Percentiles rank a stretch among this genome's conserved stretches.
These are phyloP conservation scores for Drosophila kikkawai DNA, from an alignment of 1,140 invertebrate genomes.

Conservation along the genomic window DNA sequence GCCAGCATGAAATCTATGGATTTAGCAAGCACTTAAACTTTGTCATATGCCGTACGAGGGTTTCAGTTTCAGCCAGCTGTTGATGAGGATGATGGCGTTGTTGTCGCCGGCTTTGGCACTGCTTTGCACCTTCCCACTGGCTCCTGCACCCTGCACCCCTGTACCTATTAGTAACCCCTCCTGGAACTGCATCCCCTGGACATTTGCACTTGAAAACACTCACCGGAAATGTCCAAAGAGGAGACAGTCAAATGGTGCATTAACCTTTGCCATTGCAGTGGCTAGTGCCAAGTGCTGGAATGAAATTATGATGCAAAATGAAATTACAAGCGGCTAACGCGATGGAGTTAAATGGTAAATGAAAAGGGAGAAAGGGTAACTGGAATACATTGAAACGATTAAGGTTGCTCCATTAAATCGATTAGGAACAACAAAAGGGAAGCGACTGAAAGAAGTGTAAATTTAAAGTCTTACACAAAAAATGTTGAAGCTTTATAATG, in stretches of 20 bases:
- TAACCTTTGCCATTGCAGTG: slow-evolving; percentile 67
- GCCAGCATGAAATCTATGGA: slow-evolving; percentile 83
- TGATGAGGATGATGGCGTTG: slow-evolving; percentile 49
- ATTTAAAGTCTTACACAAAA: background rate
- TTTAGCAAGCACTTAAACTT: slow-evolving; percentile 83
- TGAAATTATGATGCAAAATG: slow-evolving; percentile 42
- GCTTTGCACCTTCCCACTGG: slow-evolving; percentile 46
- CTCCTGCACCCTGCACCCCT: background rate
- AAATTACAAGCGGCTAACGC: slow-evolving; percentile 22
- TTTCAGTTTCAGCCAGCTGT: slow-evolving; percentile 13
- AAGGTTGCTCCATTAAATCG: slow-evolving; percentile 4
- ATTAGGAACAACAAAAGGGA: background rate
- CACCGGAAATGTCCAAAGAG: slow-evolving; percentile 45
- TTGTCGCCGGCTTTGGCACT: slow-evolving; percentile 51
- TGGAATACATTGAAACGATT: slow-evolving; percentile 11
- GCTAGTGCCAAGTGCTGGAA: slow-evolving; percentile 21
- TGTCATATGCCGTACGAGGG: slow-evolving; percentile 62
- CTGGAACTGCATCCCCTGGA: slow-evolving; percentile 15
- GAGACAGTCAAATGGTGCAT: slow-evolving; percentile 73
- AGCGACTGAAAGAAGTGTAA: too few species aligned
- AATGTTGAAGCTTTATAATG: too few species aligned
- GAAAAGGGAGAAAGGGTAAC: background rate
- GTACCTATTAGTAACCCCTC: background rate
- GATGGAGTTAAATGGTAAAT: slow-evolving; percentile 26
- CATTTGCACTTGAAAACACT: slow-evolving; percentile 72